Base-by-base conservation (phyloP, 2,888 invertebrate species). In the Ophioninae sp. region DNA sequence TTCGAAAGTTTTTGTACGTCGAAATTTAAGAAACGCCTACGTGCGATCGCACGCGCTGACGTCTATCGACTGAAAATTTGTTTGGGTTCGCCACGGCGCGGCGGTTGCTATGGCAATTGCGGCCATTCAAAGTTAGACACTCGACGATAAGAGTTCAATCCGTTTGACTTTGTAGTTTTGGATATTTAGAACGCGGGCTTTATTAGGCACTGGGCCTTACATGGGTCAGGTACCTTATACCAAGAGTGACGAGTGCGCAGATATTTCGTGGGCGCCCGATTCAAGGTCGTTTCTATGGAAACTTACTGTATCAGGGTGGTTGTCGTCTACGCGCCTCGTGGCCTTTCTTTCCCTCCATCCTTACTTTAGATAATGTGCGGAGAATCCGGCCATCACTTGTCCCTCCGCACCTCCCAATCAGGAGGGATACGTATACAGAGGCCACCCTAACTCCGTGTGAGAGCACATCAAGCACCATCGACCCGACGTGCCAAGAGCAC, bases 221-320 rank as follows among this genome's bases (percentile, higher is more conserved):
- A n/a, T n/a, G n/a, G n/a, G n/a, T n/a, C n/a, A n/a, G n/a, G n/a
- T n/a, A n/a, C n/a, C n/a, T n/a, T n/a, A n/a, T n/a, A 17, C 39
- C 17, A 17, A 37, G 10, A n/a, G 41, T 20, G 3, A 37, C n/a
- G 39, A 65, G n/a, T 20, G 41, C 61, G 21, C 13, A 21, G 8
- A 72, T 13, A 21, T 20, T 5, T 39, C 44, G 3, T 59, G 6
- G 30, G 6, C 41, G 17, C 21, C 37, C n/a, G 20, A 79, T 23
- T 64, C 79, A 69, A 83, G 83, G 76, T 80, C 79, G 79, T 83
- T 79, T 76, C 83, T 79, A 83, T 70, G 73, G 79, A 65, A 76
- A 79, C 83, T 80, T 77, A 72, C 73, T 69, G 41, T 67, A 73
- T 80, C 39, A 76, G 39, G 57, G 44, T 37, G 41, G 72, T 79